Evolutionary conservation across 2,888 invertebrate species (phyloP).

Genomic region (Eupelmus urozonus): DNA sequence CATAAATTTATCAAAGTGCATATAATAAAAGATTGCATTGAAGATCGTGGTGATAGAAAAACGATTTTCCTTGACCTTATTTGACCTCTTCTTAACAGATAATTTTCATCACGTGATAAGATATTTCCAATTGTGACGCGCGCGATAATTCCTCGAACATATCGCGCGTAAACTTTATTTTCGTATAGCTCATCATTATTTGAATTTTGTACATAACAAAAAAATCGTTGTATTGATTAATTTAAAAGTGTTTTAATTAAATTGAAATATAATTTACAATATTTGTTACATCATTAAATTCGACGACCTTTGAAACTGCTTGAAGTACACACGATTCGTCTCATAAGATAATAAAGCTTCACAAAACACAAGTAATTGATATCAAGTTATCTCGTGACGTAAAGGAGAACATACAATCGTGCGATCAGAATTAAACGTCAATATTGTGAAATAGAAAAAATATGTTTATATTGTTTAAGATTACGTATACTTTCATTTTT

Average conservation of each 20-base stretch:
- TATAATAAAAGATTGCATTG: too few relatives aligned
- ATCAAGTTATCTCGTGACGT: slow-evolving; percentile 10
- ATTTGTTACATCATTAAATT: too few relatives aligned
- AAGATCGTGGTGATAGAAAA: background rate
- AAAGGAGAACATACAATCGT: slow-evolving; percentile 3
- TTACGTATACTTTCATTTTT: background rate
- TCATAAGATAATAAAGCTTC: background rate
- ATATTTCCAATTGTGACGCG: background rate
- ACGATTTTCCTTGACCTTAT: slow-evolving; percentile 23
- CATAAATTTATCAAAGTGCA: too few relatives aligned
- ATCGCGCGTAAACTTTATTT: background rate
- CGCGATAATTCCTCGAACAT: background rate
- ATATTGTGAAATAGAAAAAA: background rate
- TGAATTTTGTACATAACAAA: background rate
- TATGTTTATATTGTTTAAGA: background rate
- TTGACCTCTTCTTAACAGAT: slow-evolving; percentile 7
- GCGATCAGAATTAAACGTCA: background rate
- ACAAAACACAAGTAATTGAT: background rate
- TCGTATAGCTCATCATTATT: background rate
- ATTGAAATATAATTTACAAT: too few relatives aligned
- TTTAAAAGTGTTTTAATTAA: background rate
- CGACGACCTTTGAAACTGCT: too few relatives aligned
- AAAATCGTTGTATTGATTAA: background rate
- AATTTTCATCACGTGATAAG: slow-evolving; percentile 22
- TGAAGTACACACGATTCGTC: too few relatives aligned